Evolutionary conservation across 2,113 vertebrate species (phyloP), one percentile per base, ranked within the genome.

Genomic region (Thinocorus orbignyianus): DNA sequence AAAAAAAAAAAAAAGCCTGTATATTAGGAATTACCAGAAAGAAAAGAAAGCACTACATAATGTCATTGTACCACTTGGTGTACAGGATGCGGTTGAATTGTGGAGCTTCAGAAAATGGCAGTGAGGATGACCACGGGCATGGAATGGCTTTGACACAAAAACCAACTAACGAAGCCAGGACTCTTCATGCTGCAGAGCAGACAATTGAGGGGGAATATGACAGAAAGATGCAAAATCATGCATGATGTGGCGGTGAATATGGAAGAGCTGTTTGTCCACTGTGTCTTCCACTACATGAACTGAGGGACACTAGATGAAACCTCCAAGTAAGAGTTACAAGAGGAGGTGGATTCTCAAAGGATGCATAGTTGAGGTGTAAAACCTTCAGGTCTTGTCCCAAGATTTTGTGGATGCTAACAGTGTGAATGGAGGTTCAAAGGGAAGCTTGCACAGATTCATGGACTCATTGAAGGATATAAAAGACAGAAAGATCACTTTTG

Each of bases 171-270:
- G 10, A 65, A 92, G 51, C 22, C 57, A 66, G 10, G 16, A 57
- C 52, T 49, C 54, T 39, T 81, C 52, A 35, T 19, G 31, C 41
- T 58, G n/a, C 60, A 64, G n/a, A 79, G 42, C 7, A 28, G 42
- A 52, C 22, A 52, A 10, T 7, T 16, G 11, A 62, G 17, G 24
- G 24, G 13, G 24, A 66, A 54, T 6, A 65, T 2, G 18, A 42
- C 2, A 82, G 35, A 66, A 7, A 55, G 19, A 64, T 2, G 4
- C 20, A 79, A 73, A 85, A 55, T 16, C 10, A 8, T 2, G 18
- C 0, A 7, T 26, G 44, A 20, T 1, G 1, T 13, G 14, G 33
- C 77, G 8, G 9, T 46, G 13, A 78, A 55, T 9, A 57, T 4
- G 25, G 41, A 81, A 66, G 9, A 91, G 44, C 35, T 80, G 35